A percentile compares a stretch with the other conserved stretches of the same genome.
Conservation (phyloP, 2,797 vertebrate genomes). For the Morelia viridis region DNA sequence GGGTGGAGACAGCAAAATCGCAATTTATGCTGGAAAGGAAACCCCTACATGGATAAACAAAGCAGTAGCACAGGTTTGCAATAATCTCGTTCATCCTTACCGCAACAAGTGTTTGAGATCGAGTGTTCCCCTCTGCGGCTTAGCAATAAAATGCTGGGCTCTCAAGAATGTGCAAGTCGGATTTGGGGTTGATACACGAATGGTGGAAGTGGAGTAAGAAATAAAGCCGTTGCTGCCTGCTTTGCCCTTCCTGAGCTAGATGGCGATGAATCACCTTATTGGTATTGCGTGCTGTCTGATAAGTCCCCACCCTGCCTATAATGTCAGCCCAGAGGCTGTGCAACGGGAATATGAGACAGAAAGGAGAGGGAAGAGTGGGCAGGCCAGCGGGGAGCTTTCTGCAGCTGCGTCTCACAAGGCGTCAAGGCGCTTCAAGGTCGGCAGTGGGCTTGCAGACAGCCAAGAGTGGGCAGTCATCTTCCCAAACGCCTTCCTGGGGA, state of each 20-base stretch:
- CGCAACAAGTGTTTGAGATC: background rate
- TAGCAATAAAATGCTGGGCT: background rate
- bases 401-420: conserved; percentile 15
- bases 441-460: background rate
- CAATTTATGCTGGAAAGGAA: background rate
- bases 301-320: conserved; percentile 39
- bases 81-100: background rate
- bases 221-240: background rate
- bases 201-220: background rate
- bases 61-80: background rate
- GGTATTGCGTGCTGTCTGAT: conserved; percentile 36
- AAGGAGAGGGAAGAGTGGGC: conserved; percentile 18
- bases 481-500: background rate
- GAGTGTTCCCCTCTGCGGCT: too few species aligned
- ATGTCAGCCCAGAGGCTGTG: conserved; percentile 22
- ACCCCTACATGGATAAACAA: background rate
- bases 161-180: background rate
- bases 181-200: background rate
- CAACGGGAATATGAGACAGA: conserved; percentile 20
- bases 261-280: conserved; percentile 32
- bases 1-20: background rate
- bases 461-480: background rate
- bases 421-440: background rate
- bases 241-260: conserved; percentile 26
- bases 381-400: background rate